phyloP scores from a whole-genome alignment of 2,888 invertebrate species.

The Drosophila helvetica region DNA sequence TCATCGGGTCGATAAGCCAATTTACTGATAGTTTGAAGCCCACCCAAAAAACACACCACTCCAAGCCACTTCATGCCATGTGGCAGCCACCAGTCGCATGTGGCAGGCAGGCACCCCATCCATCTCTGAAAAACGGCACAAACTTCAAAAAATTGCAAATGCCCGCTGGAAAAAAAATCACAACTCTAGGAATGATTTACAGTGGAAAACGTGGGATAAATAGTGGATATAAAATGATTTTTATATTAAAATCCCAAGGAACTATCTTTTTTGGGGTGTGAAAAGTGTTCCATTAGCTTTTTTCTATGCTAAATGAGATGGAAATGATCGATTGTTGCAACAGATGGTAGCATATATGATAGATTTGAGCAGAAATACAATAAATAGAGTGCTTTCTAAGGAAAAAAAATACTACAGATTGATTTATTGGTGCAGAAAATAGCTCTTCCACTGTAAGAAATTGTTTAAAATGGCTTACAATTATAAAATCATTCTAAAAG shows the following conservation, averaged over 20 bases:
- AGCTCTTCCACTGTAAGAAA: neutral
- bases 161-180: conserved; percentile 59
- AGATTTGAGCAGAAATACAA: neutral
- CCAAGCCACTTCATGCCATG: neutral
- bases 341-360: neutral
- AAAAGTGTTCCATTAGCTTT: neutral
- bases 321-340: neutral
- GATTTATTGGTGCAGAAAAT: too few species aligned
- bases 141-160: conserved; percentile 60
- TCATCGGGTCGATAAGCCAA: conserved; percentile 64
- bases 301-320: neutral
- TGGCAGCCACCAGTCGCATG: neutral
- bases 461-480: neutral
- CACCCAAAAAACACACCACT: conserved; percentile 41
- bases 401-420: neutral
- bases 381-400: neutral
- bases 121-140: conserved; percentile 41
- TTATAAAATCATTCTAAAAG: too few species aligned
- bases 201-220: conserved; percentile 6
- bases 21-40: conserved; percentile 45
- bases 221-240: neutral
- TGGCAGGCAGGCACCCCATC: neutral
- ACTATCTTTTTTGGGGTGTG: neutral
- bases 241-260: neutral
- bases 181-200: conserved; percentile 40